Evolutionary conservation across 2,797 vertebrate species (phyloP), one percentile per base, ranked within the genome.

Genomic region (Columba guinea): DNA sequence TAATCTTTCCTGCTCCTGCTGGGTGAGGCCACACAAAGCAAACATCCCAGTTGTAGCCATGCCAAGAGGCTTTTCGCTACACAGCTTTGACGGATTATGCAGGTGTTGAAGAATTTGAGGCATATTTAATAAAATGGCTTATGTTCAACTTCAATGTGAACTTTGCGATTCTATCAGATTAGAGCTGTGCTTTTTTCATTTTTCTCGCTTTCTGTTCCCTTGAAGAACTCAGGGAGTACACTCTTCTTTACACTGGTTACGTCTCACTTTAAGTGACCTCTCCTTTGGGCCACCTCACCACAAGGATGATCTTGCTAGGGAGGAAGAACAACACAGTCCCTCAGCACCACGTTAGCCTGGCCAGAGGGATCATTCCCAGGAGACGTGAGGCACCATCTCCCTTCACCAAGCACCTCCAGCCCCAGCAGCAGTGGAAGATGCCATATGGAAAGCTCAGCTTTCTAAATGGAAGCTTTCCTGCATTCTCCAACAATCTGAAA

Each of bases 1-100:
- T 84, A 95, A 95, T 94, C 73, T 76, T 81, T 89, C 67, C 67
- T 82, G 55, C 30, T 84, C 48, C 77, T 90, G 55, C 86, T 73
- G 69, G 64, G 14, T 46, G 49, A 93, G 80, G 52, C 69, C 39
- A 84, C 69, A 55, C 56, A 94, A 91, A 83, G 49, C n/a, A 83
- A 94, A 84, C 39, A 81, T 85, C 65, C 63, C 62, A 88, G 14
- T 11, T 56, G 73, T 65, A 86, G 49, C 56, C 48, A 68, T 69
- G 79, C 79, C 63, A 94, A 88, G 76, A 93, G 32, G 68, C 51
- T 84, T 94, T 95, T 75, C 0, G 0, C 84, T 90, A 65, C 56
- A 37, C 41, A 84, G 79, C 41, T 87, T 84, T 69, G 1, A 1
- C 0, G 5, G 89, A 94, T 92, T 93, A 86, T 44, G 23, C 51